A percentile compares a stretch with the other conserved stretches of the same genome.
phyloP scores from a whole-genome alignment of 2,797 vertebrate genomes.

The Synanceia verrucosa region DNA sequence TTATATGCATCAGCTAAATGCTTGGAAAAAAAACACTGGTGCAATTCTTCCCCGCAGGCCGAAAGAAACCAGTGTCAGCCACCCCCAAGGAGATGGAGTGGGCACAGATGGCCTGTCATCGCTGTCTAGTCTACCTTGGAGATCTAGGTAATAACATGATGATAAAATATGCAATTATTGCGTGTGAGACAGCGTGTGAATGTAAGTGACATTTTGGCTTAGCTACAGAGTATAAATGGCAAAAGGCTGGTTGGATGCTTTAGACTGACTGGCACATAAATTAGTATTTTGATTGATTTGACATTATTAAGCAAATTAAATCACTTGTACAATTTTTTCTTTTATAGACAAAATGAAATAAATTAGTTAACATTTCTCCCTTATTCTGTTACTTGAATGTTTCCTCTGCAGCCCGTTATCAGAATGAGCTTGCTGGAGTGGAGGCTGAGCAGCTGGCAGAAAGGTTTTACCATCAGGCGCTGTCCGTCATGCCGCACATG shows the following conservation, averaged over 20 bases:
- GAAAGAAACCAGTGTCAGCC: slow-evolving; percentile 93
- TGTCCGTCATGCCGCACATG: slow-evolving; percentile 93
- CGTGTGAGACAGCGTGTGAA: slow-evolving; percentile 43
- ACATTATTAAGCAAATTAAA: neutral
- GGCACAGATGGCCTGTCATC: slow-evolving; percentile 97
- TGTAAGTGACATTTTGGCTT: slow-evolving; percentile 40
- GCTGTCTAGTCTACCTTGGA: slow-evolving; percentile 96
- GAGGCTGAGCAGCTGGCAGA: slow-evolving; percentile 95
- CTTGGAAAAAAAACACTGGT: slow-evolving; percentile 5
- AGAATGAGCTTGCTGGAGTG: slow-evolving; percentile 96
- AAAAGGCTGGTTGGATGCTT: slow-evolving; percentile 3
- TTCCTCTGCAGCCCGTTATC: slow-evolving; percentile 88
- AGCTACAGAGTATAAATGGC: neutral
- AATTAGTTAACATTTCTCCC: neutral
- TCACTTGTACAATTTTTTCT: neutral
- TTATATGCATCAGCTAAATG: slow-evolving; percentile 9
- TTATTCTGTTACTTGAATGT: neutral
- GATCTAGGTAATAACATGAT: slow-evolving; percentile 89
- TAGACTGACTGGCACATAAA: neutral
- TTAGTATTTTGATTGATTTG: neutral
- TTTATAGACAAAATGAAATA: neutral
- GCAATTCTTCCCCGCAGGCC: slow-evolving; percentile 79
- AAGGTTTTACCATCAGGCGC: slow-evolving; percentile 95
- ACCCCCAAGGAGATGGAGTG: slow-evolving; percentile 98
- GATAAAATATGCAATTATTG: slow-evolving; percentile 22